These are phyloP conservation scores for Oreamnos americanus DNA, from an alignment of 2,113 vertebrate species.

Conservation along the genomic window DNA sequence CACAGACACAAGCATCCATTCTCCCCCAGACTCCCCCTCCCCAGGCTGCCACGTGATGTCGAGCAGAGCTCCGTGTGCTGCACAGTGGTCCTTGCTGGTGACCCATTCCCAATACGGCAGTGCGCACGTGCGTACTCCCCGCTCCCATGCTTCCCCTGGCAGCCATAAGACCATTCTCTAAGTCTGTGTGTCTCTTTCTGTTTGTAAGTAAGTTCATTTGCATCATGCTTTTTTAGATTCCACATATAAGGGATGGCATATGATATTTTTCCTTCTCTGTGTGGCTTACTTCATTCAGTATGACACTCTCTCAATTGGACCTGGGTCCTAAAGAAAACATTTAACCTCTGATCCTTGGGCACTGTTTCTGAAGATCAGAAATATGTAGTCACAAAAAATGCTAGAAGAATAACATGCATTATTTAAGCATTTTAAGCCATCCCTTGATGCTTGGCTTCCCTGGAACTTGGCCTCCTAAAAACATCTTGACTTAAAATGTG, in stretches of 20 bases:
- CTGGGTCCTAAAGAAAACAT: not conserved
- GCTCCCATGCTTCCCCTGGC: not conserved
- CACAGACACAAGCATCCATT: not conserved
- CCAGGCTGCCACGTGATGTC: not conserved
- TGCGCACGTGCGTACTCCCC: accelerated
- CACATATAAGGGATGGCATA: not conserved
- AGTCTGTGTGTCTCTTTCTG: not conserved
- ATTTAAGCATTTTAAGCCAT: not conserved
- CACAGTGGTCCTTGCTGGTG: not conserved
- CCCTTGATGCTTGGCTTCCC: not conserved
- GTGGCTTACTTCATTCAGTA: not conserved
- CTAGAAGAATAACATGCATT: not conserved
- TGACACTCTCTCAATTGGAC: not conserved
- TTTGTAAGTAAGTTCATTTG: not conserved
- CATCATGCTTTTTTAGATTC: not conserved
- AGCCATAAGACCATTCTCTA: not conserved
- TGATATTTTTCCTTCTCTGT: not conserved
- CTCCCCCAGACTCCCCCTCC: not conserved
- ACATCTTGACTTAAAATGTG: not conserved
- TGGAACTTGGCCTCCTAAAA: not conserved
- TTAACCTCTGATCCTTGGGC: not conserved
- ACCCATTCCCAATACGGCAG: not conserved
- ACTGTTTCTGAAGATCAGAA: not conserved
- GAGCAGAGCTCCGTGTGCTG: not conserved
- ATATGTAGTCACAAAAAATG: not conserved